phyloP scores from a whole-genome alignment of 2,113 vertebrate species.

The Festucalex cinctus region DNA sequence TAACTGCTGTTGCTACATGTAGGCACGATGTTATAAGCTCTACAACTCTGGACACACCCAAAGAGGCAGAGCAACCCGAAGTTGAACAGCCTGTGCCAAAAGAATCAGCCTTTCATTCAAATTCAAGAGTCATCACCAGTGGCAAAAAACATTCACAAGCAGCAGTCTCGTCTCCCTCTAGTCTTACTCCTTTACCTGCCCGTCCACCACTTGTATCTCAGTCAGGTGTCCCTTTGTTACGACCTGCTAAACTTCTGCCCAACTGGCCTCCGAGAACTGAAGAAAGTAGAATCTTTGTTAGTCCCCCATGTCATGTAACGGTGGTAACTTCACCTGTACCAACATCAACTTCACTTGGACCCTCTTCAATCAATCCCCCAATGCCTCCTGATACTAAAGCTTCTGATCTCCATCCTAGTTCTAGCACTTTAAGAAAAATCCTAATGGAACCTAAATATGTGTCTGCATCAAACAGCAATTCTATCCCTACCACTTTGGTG shows the following conservation, averaged over 20 bases:
- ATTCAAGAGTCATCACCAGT: conserved; percentile 54
- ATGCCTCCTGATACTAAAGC: conserved; percentile 93
- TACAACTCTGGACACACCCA: conserved; percentile 70
- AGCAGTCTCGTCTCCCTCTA: conserved; percentile 43
- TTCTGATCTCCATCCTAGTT: conserved; percentile 86
- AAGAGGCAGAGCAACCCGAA: conserved; percentile 76
- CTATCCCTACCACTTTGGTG: conserved; percentile 75
- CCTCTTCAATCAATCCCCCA: conserved; percentile 64
- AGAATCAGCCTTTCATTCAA: conserved; percentile 75
- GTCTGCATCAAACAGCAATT: conserved; percentile 76
- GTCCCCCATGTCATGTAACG: conserved; percentile 77
- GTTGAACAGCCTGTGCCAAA: conserved; percentile 77
- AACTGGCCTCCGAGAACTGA: conserved; percentile 88
- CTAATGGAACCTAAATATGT: conserved; percentile 98
- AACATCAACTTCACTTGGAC: conserved; percentile 52
- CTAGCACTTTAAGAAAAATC: conserved; percentile 94
- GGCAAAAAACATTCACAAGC: conserved; percentile 55
- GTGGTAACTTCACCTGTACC: conserved; percentile 59
- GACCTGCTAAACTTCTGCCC: conserved; percentile 61
- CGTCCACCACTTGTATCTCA: conserved; percentile 63
- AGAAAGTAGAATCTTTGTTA: conserved; percentile 76
- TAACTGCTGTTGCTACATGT: conserved; percentile 73
- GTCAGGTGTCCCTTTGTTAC: conserved; percentile 51
- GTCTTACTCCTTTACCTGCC: conserved; percentile 36
- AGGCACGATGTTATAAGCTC: conserved; percentile 68